Evolutionary conservation across 2,888 invertebrate genomes (phyloP).

Genomic region (Eupithecia subumbrata): DNA sequence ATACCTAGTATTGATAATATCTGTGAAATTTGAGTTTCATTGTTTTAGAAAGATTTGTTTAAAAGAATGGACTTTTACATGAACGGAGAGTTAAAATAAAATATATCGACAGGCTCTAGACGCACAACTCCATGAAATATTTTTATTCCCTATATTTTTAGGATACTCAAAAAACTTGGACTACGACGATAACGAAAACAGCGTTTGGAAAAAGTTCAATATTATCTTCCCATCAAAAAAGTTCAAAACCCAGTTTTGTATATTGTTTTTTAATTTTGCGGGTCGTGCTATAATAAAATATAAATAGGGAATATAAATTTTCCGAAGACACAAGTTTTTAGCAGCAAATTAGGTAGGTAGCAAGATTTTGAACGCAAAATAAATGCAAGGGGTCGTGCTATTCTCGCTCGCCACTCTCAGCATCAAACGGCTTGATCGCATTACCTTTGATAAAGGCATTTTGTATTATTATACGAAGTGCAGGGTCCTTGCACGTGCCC

Average conservation of each 20-base stretch:
- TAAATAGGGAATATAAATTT: not conserved
- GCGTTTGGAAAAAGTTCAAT: conserved; percentile 3
- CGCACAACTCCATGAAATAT: not conserved
- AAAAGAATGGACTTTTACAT: too few species aligned
- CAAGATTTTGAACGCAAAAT: not conserved
- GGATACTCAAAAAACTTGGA: not conserved
- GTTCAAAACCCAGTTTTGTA: not conserved
- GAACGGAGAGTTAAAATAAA: not conserved
- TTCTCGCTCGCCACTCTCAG: not conserved
- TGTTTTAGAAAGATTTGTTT: not conserved
- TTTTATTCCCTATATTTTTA: not conserved
- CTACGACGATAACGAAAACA: not conserved
- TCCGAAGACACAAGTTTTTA: not conserved
- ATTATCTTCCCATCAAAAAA: not conserved
- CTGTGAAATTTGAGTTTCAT: not conserved
- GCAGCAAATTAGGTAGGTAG: not conserved
- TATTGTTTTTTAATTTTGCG: not conserved
- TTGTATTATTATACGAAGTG: not conserved
- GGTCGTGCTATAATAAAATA: too few species aligned
- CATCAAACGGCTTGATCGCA: not conserved
- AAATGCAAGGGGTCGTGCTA: not conserved
- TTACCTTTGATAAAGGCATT: not conserved
- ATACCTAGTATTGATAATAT: not conserved
- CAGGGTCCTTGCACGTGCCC: not conserved
- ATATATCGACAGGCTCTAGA: not conserved